Evolutionary conservation across 2,797 vertebrate genomes (phyloP), one percentile per base, ranked within the genome.

Genomic region (Pseudomugil tenellus): DNA sequence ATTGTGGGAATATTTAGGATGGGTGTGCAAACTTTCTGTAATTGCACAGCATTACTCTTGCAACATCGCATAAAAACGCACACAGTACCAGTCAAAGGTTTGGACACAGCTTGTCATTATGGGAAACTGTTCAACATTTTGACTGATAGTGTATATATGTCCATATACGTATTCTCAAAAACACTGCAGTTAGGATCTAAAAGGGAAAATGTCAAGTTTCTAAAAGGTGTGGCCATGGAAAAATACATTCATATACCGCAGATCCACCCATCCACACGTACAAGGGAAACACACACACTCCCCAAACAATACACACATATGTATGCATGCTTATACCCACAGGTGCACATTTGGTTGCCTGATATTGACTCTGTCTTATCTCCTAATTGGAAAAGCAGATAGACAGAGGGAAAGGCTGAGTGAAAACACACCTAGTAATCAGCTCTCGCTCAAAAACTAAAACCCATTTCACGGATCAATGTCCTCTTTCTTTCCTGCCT

Each of bases 401-500:
- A 85, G 87, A 91, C 76, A 76, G 76, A 72, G 84, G 77, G 83
- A 17, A 67, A 83, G 87, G 85, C 81, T 79, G 83, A 89, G 84
- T 84, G 85, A 90, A 92, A 93, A 91, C 90, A 92, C 81, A 91
- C 87, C 85, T 88, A 71, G 89, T 93, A 93, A 94, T 94, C 93
- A 94, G 92, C 89, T 87, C 86, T 85, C 54, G 77, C 87, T 90
- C 79, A 87, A 87, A 90, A 84, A 91, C 91, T 92, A 90, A 93
- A 94, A 92, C 88, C 88, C 84, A 94, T 94, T 94, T 94, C 93
- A 94, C 80, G 91, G 91, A 93, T 93, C 90, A 91, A 91, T 88
- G 92, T 94, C 84, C 81, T 87, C 75, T 84, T 88, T 91, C 87
- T 74, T 68, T 90, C 72, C 66, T 59, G 82, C 64, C 78, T 62